Conservation (phyloP, 2,888 invertebrate species). For the Exephanes ischioxanthus region DNA sequence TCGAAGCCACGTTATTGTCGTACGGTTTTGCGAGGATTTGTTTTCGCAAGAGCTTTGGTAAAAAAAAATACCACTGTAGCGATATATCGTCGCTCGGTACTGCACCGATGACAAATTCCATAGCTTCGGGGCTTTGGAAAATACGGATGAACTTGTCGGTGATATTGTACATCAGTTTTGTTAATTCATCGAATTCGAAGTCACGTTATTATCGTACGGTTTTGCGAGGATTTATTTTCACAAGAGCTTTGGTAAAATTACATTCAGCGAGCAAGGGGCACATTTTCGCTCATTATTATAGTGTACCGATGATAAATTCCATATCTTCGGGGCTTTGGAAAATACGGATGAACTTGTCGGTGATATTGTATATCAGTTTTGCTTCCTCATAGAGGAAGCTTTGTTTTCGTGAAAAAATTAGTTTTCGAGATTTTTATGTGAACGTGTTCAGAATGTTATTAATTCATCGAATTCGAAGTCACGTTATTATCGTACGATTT, state of each 20-base stretch:
- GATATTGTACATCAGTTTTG: neutral
- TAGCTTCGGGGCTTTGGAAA: neutral
- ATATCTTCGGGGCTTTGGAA: neutral
- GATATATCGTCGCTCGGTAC: neutral
- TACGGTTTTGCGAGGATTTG: neutral
- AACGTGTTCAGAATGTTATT: too few relatives aligned
- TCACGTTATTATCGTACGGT: neutral
- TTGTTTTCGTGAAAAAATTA: too few relatives aligned
- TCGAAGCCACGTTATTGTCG: neutral
- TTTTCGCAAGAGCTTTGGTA: neutral
- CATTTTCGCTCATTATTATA: too few relatives aligned
- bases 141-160: constrained; percentile 8
- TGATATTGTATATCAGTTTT: constrained; percentile 5
- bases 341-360: constrained; percentile 5
- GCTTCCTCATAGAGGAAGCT: too few relatives aligned
- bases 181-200: neutral
- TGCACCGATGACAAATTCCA: constrained; percentile 3
- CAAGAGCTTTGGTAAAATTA: neutral
- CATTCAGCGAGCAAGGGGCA: neutral
- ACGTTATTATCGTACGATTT: neutral
- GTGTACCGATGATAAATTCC: neutral
- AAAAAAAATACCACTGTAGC: neutral
- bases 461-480: neutral
- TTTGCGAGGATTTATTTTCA: neutral
- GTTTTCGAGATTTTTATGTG: too few relatives aligned